phyloP scores from a whole-genome alignment of 2,797 vertebrate species.

The Channallabes apus region DNA sequence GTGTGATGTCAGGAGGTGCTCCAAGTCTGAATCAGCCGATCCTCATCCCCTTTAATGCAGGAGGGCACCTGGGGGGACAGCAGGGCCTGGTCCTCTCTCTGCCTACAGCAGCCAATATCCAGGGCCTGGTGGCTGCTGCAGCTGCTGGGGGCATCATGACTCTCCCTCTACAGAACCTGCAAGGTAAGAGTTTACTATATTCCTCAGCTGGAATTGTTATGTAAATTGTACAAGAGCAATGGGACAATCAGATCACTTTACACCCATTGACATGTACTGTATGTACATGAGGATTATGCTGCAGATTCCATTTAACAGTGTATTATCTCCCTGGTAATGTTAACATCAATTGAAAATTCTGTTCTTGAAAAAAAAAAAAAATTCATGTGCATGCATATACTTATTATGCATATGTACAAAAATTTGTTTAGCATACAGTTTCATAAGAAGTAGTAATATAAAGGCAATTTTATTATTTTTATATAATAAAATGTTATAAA shows the following conservation, averaged over 20 bases:
- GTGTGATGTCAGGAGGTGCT: slow-evolving; percentile 92
- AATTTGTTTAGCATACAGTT: too few relatives aligned
- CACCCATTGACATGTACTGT: too few relatives aligned
- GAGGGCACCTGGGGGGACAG: slow-evolving; percentile 92
- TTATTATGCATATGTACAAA: too few relatives aligned
- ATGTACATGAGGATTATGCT: not conserved
- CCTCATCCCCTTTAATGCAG: slow-evolving; percentile 97
- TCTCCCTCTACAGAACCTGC: slow-evolving; percentile 97
- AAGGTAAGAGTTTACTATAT: slow-evolving; percentile 81
- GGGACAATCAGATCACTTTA: not conserved
- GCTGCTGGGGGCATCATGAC: slow-evolving; percentile 98
- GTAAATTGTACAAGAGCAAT: not conserved
- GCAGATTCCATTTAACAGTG: not conserved
- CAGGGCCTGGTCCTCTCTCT: slow-evolving; percentile 98
- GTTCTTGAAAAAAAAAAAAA: not conserved
- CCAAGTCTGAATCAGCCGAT: slow-evolving; percentile 94
- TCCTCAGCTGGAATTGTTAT: not conserved
- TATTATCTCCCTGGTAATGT: not conserved
- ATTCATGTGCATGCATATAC: not conserved
- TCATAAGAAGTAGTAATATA: too few relatives aligned
- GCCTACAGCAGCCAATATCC: slow-evolving; percentile 94
- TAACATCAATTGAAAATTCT: not conserved
- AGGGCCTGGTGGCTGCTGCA: slow-evolving; percentile 97
- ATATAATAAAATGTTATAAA: too few relatives aligned
- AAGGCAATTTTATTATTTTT: too few relatives aligned